phyloP scores from a whole-genome alignment of 1,140 invertebrate genomes.

The Musca domestica region DNA sequence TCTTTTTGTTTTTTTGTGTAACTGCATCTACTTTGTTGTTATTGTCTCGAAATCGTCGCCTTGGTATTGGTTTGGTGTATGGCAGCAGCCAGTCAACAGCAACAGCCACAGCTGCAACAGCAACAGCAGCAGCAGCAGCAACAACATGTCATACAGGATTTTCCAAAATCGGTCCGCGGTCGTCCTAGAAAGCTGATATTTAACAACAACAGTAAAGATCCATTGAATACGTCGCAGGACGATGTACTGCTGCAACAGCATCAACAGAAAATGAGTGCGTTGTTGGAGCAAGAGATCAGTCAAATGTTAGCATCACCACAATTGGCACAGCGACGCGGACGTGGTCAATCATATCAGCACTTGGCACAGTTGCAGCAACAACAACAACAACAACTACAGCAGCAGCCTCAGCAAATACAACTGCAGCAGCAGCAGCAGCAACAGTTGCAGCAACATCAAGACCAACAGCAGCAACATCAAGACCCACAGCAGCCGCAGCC shows the following conservation, averaged over 20 bases:
- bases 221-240: conserved; percentile 25
- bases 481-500: not conserved
- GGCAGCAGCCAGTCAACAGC: conserved; percentile 9
- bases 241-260: conserved; percentile 24
- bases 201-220: conserved; percentile 32
- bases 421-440: conserved; percentile 2
- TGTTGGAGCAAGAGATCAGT: conserved; percentile 48
- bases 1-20: conserved; percentile 4
- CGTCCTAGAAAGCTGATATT: conserved; percentile 40
- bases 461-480: not conserved
- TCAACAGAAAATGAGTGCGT: conserved; percentile 39
- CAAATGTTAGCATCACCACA: conserved; percentile 46
- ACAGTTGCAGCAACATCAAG: conserved; percentile 13
- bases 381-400: not conserved
- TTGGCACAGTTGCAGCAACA: conserved; percentile 10
- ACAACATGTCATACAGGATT: conserved; percentile 34
- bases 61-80: conserved; percentile 11
- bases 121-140: conserved; percentile 25
- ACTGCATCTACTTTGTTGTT: conserved; percentile 26
- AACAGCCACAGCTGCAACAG: conserved; percentile 18
- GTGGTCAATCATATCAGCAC: conserved; percentile 28
- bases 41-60: conserved; percentile 22
- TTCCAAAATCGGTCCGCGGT: conserved; percentile 44
- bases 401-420: conserved; percentile 1
- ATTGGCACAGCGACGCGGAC: conserved; percentile 31